Base-by-base conservation (phyloP, 2,113 vertebrate species). In the Gallinago paraguaiae region DNA sequence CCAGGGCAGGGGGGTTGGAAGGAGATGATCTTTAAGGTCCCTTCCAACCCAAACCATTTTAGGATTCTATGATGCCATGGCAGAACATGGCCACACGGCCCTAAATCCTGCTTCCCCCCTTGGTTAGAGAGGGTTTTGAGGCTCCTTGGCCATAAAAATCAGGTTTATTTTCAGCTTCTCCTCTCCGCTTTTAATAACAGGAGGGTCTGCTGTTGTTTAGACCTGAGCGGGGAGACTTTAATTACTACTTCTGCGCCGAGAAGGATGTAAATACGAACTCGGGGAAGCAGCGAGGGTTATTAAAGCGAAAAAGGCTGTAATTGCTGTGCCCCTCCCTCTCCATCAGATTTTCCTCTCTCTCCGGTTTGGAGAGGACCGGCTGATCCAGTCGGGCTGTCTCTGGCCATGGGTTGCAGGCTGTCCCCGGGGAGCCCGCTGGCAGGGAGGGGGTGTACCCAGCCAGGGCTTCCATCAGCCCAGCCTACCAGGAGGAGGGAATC, bases 311-410 rank as follows among this genome's bases (percentile, higher is more conserved):
- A 96, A 46, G 88, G 70, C 94, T 97, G 88, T 96, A 96, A 96
- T 95, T 98, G 94, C 95, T 69, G 74, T 50, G 70, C 92, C 95
- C 90, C 94, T 96, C 95, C 95, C 90, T 94, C 93, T 88, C 95
- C 97, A 96, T 97, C 96, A 92, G 92, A 89, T 97, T 96, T 98
- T 96, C 96, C 84, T 93, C 95, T 94, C 20, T 17, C 92, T 91
- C 96, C 9, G 54, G 92, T 96, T 97, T 97, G 94, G 90, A 95
- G 89, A 97, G 93, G 92, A 94, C 95, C 45, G 87, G 97, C 96
- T 96, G 69, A 94, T 83, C 95, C 61, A 14, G 88, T 95, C 41
- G 1, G 67, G 83, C 63, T 96, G 88, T 97, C 96, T 95, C 94
- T 64, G 84, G 91, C 92, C 83, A 82, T 7, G 67, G 51, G 30